A percentile compares a stretch with the other conserved stretches of the same genome.
Conservation (phyloP, 2,797 vertebrate genomes). For the Jordanella pulchra region DNA sequence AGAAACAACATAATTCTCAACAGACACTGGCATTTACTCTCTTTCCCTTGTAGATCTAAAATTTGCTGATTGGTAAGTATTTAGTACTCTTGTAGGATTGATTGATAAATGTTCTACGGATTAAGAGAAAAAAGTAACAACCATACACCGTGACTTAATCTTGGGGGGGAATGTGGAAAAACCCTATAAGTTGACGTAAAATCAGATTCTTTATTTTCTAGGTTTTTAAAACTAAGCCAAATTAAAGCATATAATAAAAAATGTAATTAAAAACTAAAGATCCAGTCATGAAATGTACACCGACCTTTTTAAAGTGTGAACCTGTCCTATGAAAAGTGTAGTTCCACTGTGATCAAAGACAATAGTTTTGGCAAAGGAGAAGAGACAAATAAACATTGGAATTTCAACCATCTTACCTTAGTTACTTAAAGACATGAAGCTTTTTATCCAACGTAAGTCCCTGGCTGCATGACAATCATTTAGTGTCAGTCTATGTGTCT, state of each 20-base stretch:
- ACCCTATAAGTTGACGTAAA: background rate
- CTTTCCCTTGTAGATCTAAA: background rate
- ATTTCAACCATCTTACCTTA: constrained; percentile 41
- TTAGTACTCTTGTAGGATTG: background rate
- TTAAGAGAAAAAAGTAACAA: background rate
- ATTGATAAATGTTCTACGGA: background rate
- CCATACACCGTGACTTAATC: background rate
- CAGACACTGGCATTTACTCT: background rate
- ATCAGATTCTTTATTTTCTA: background rate
- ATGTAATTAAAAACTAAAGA: background rate
- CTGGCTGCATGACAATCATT: constrained; percentile 28
- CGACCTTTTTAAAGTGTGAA: background rate
- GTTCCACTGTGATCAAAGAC: background rate
- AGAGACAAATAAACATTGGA: background rate
- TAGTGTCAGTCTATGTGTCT: constrained; percentile 20
- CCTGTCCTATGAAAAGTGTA: background rate
- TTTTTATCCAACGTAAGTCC: constrained; percentile 42
- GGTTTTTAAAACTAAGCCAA: background rate
- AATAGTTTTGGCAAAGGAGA: background rate
- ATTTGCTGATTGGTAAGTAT: background rate
- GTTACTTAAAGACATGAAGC: background rate
- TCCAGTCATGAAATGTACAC: background rate
- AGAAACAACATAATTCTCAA: background rate
- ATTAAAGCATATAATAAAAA: background rate
- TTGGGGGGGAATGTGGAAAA: background rate